phyloP scores from a whole-genome alignment of 2,888 invertebrate genomes.

The Plebejus melissa region DNA sequence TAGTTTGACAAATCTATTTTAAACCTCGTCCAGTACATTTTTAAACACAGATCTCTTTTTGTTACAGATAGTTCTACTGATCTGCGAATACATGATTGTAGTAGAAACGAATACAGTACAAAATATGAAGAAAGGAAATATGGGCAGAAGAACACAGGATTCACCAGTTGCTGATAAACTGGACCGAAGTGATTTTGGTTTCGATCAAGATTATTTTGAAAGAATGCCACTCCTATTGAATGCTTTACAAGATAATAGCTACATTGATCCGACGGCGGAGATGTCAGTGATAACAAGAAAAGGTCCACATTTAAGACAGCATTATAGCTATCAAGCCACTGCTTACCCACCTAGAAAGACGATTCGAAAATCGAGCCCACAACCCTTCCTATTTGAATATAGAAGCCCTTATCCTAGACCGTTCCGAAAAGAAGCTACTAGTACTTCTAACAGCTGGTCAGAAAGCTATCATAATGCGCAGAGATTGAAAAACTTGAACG shows the following conservation, averaged over 20 bases:
- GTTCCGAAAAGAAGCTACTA: constrained; percentile 54
- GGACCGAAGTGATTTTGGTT: constrained; percentile 63
- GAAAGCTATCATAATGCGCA: constrained; percentile 69
- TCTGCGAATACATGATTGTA: constrained; percentile 73
- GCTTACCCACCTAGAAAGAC: constrained; percentile 43
- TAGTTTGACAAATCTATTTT: no score
- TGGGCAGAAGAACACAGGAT: constrained; percentile 42
- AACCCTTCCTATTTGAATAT: constrained; percentile 72
- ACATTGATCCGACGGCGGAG: constrained; percentile 54
- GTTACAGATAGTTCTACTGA: constrained; percentile 74
- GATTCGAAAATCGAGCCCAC: constrained; percentile 67
- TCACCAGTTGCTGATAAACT: constrained; percentile 66
- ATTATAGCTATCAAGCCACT: constrained; percentile 39
- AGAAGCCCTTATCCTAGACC: constrained; percentile 62
- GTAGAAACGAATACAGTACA: constrained; percentile 70
- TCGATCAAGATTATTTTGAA: constrained; percentile 71
- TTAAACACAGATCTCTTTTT: constrained; percentile 33
- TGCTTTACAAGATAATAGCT: constrained; percentile 65
- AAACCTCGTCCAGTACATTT: neutral
- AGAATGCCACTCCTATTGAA: constrained; percentile 72
- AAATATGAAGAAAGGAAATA: constrained; percentile 47
- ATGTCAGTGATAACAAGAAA: constrained; percentile 35
- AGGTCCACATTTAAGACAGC: constrained; percentile 35
- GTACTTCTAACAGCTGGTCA: constrained; percentile 61
- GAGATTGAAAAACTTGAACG: constrained; percentile 64